Conservation (phyloP, 2,797 vertebrate species). For the Xiphophorus birchmanni region DNA sequence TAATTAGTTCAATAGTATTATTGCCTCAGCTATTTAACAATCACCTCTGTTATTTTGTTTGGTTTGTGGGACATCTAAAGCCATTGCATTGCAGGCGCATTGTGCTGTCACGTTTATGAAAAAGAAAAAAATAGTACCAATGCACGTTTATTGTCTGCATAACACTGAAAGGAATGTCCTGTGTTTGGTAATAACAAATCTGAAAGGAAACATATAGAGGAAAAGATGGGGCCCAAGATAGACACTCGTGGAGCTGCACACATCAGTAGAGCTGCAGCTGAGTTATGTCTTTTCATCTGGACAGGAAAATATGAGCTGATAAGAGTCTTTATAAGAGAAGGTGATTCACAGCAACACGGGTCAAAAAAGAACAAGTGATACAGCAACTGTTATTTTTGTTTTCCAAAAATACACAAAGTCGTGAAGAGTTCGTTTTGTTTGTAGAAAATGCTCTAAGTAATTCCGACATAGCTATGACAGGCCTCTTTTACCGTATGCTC, state of each 20-base stretch:
- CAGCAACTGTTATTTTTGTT: not conserved
- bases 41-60: not conserved
- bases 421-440: not conserved
- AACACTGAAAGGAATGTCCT: not conserved
- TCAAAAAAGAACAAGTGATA: not conserved
- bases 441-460: not conserved
- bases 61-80: not conserved
- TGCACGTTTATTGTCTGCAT: not conserved
- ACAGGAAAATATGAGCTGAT: not conserved
- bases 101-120: not conserved
- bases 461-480: not conserved
- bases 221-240: not conserved
- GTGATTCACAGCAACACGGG: not conserved
- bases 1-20: not conserved
- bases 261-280: not conserved
- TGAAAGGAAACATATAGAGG: not conserved
- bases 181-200: not conserved
- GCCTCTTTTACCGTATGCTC: not conserved
- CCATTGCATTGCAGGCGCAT: not conserved
- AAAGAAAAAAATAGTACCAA: not conserved
- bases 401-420: not conserved
- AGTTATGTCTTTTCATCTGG: not conserved
- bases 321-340: not conserved
- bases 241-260: not conserved
- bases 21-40: not conserved